Evolutionary conservation across 2,113 vertebrate species (phyloP).

Genomic region (Thunnus maccoyii): DNA sequence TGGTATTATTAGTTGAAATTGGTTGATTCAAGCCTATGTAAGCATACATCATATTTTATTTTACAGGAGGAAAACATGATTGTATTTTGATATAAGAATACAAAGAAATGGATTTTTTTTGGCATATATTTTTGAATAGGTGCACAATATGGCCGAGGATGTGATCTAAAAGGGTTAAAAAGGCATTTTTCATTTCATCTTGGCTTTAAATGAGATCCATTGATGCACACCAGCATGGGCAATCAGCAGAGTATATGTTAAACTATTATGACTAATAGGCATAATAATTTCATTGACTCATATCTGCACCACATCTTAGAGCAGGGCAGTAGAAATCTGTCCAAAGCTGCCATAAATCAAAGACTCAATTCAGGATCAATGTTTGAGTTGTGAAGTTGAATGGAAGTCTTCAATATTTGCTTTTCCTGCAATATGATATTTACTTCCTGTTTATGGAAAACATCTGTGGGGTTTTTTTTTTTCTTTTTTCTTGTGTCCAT

Average conservation of each 20-base stretch:
- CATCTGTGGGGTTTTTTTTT: conserved; percentile 22
- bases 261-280: background rate
- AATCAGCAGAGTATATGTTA: background rate
- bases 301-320: background rate
- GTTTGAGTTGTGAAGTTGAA: background rate
- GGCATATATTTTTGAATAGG: too few species aligned
- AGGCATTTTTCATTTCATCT: too few species aligned
- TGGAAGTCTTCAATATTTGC: background rate
- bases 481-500: conserved; percentile 35
- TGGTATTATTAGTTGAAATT: too few species aligned
- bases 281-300: background rate
- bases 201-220: too few species aligned
- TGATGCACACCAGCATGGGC: background rate
- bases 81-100: too few species aligned
- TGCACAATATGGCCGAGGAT: too few species aligned
- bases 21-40: too few species aligned
- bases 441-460: conserved; percentile 8
- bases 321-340: background rate
- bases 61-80: too few species aligned
- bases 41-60: too few species aligned
- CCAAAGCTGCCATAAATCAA: background rate
- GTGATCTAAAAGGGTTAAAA: too few species aligned
- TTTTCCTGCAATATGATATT: conserved; percentile 2
- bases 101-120: too few species aligned
- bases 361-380: conserved; percentile 20